Conservation (phyloP, 2,113 vertebrate genomes). For the Prunella himalayana region DNA sequence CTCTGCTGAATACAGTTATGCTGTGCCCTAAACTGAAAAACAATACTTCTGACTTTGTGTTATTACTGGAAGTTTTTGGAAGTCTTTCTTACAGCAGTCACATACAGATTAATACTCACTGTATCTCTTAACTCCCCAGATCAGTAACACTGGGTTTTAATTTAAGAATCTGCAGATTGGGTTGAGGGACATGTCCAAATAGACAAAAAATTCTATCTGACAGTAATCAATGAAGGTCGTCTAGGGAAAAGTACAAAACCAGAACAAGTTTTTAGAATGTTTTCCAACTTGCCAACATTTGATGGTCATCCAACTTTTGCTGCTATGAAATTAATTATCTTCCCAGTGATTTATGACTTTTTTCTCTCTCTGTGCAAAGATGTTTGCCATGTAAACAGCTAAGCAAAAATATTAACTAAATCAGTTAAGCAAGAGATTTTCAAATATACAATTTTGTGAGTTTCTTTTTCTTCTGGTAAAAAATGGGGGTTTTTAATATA, state of each 20-base stretch:
- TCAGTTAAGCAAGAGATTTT: not conserved
- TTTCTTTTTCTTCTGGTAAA: not conserved
- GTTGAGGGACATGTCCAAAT: not conserved
- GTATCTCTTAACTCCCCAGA: not conserved
- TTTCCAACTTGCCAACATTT: not conserved
- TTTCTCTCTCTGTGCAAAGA: not conserved
- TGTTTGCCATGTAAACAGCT: not conserved
- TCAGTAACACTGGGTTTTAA: not conserved
- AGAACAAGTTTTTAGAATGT: not conserved
- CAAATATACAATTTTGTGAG: not conserved
- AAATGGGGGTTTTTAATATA: not conserved
- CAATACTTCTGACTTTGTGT: not conserved
- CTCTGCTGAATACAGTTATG: not conserved
- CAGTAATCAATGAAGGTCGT: not conserved
- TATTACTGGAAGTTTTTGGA: not conserved
- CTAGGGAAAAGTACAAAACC: not conserved
- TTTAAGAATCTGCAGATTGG: not conserved
- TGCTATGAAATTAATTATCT: not conserved
- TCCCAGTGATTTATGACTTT: not conserved
- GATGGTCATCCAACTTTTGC: not conserved
- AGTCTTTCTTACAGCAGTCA: not conserved
- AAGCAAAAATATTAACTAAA: not conserved
- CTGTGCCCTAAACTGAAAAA: not conserved
- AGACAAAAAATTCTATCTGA: not conserved
- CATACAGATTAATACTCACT: not conserved